Base-by-base conservation (phyloP, 2,888 invertebrate genomes). In the Sarcophaga rosellei region DNA sequence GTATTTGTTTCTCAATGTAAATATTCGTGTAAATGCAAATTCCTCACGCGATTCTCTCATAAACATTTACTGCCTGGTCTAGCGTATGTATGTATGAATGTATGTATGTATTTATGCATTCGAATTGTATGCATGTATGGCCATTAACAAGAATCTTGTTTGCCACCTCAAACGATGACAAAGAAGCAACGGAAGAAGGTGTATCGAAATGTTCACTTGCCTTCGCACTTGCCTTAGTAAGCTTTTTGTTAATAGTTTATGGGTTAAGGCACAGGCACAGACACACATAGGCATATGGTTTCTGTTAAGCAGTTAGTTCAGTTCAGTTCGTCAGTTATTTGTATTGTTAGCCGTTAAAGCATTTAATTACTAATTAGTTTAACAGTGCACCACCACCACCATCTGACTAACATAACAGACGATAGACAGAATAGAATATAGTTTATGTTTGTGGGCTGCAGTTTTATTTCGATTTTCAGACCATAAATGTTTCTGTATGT, bases 11-110 rank as follows among this genome's bases (percentile, higher is more conserved):
- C 79, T 75, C 61, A 66, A 75, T 65, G 84, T 80, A 84, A 84
- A 80, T 84, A 80, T 72, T 84, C 75, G 44, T 81, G 86, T 84
- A 85, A 88, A 88, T 88, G 86, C 80, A 84, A 88, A 84, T 86
- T 85, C 80, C 87, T 84, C 88, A 88, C 88, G 88, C 88, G 85
- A 88, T 88, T 88, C 84, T 81, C 87, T 86, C 88, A 83, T 88
- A 88, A 88, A 87, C 65, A 84, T 82, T 87, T 75, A 47, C 72
- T 80, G 45, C 6, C 66, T 61, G 25, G 21, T 10, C 10, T 8
- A 8, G 10, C 8, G 35, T 35, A 10, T 35, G 35, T 35, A 35
- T 35, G 35, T 35, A 6, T 35, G 35, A 2, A 35, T 35, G 35
- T 10, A 35, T 35, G 35, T 35, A 6, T 35, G 35, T 10, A 35